Conservation (phyloP, 2,888 invertebrate genomes). For the Ormyrus rosae region DNA sequence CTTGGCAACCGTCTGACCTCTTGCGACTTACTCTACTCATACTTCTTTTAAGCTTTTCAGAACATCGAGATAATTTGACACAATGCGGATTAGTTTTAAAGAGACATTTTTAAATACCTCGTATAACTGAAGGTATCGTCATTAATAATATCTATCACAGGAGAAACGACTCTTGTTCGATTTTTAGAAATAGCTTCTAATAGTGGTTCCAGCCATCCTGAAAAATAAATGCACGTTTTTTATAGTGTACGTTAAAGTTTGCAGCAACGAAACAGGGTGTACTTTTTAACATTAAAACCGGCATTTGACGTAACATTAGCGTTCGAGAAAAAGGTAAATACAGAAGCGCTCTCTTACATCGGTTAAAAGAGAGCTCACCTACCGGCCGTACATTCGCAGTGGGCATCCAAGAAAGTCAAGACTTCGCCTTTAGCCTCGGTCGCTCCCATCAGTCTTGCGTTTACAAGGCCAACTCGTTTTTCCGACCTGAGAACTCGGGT, state of each 20-base stretch:
- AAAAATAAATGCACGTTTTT: conserved; percentile 8
- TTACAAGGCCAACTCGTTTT: conserved; percentile 86
- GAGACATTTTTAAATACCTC: conserved; percentile 61
- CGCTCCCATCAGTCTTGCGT: conserved; percentile 89
- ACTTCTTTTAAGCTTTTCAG: conserved; percentile 10
- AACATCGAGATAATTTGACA: background rate
- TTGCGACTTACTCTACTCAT: background rate
- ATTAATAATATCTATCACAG: conserved; percentile 95
- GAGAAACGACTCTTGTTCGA: conserved; percentile 84
- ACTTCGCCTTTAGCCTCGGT: conserved; percentile 84
- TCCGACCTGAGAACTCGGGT: conserved; percentile 82
- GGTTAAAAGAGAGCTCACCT: conserved; percentile 73
- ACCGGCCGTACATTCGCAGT: conserved; percentile 92
- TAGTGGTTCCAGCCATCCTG: conserved; percentile 88
- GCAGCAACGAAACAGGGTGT: too few relatives aligned
- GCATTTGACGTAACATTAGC: too few relatives aligned
- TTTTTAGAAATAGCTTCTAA: conserved; percentile 82
- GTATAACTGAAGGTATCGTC: conserved; percentile 96
- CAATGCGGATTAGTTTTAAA: too few relatives aligned
- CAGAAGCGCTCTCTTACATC: too few relatives aligned
- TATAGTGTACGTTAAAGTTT: too few relatives aligned
- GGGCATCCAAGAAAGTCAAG: conserved; percentile 94
- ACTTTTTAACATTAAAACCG: too few relatives aligned
- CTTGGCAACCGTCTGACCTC: conserved; percentile 1
- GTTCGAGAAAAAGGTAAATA: too few relatives aligned